Percentiles rank a stretch among this genome's conserved stretches.
phyloP scores from a whole-genome alignment of 2,113 vertebrate genomes.

The Lutjanus erythropterus region DNA sequence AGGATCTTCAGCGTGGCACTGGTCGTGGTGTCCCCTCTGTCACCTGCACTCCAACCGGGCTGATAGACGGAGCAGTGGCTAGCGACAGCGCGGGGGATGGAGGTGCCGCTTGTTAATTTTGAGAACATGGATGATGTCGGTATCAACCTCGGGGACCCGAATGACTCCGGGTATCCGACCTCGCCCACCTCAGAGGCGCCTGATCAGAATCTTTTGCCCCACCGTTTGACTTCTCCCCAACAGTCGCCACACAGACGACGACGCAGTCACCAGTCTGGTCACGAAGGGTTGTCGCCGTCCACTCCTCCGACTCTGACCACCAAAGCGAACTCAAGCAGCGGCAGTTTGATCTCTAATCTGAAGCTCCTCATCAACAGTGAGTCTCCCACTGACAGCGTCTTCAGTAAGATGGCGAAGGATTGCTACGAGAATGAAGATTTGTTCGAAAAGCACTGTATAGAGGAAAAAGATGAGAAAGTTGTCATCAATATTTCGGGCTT shows the following conservation, averaged over 20 bases:
- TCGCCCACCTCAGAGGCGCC: conserved; percentile 81
- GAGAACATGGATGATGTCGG: conserved; percentile 92
- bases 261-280: conserved; percentile 55
- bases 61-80: conserved; percentile 81
- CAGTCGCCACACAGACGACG: conserved; percentile 74
- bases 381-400: conserved; percentile 89
- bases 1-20: conserved; percentile 59
- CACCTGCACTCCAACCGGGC: conserved; percentile 54
- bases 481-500: conserved; percentile 96
- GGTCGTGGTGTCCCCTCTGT: conserved; percentile 57
- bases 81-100: conserved; percentile 86
- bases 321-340: conserved; percentile 86
- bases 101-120: conserved; percentile 94
- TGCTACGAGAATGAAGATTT: conserved; percentile 87
- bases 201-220: conserved; percentile 75
- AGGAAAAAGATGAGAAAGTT: conserved; percentile 92
- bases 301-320: conserved; percentile 77
- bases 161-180: conserved; percentile 88
- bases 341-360: conserved; percentile 91
- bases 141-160: conserved; percentile 86
- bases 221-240: conserved; percentile 68
- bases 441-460: conserved; percentile 85
- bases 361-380: conserved; percentile 89
- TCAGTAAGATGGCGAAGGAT: conserved; percentile 89
- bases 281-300: conserved; percentile 69